Percentiles rank a stretch among this genome's conserved stretches.
Conservation (phyloP, 23 tunicate genomes). For the Aplidium turbinatum region DNA sequence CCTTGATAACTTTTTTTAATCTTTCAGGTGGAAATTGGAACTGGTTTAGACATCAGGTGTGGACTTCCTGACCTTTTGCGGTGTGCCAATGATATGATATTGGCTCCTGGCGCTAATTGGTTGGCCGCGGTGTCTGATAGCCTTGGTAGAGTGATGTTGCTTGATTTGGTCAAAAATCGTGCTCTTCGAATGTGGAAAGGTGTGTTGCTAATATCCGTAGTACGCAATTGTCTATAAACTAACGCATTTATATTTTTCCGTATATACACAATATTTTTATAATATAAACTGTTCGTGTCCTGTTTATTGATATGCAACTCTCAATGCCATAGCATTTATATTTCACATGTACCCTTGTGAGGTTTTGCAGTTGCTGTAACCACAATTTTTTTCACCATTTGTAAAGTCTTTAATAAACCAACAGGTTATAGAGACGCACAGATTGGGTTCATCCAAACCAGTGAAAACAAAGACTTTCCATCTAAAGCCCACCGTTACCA, state of each 20-base stretch:
- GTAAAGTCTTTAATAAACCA: too few relatives aligned
- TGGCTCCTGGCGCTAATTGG: constrained; percentile 76
- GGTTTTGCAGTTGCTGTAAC: too few relatives aligned
- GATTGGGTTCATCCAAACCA: constrained; percentile 59
- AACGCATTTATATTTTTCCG: not conserved
- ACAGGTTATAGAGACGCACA: constrained; percentile 93
- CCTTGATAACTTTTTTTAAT: too few relatives aligned
- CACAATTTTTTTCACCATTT: too few relatives aligned
- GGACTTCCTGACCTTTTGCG: constrained; percentile 68
- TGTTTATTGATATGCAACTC: too few relatives aligned
- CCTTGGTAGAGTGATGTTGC: constrained; percentile 73
- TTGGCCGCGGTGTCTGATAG: constrained; percentile 80
- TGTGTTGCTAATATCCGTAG: not conserved
- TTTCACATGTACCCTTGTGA: too few relatives aligned
- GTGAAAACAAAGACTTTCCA: constrained; percentile 36
- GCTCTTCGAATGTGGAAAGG: constrained; percentile 96
- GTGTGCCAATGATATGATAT: constrained; percentile 30
- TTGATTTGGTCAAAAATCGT: constrained; percentile 53
- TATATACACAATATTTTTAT: not conserved
- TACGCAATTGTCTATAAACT: not conserved
- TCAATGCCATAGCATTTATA: too few relatives aligned
- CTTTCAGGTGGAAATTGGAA: constrained; percentile 54
- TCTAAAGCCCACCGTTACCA: not conserved
- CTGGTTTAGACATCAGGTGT: constrained; percentile 54
- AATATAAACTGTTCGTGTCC: not conserved